A percentile compares a stretch with the other conserved stretches of the same genome.
phyloP scores from a whole-genome alignment of 2,888 invertebrate genomes.

The Lasioglossum calceatum region DNA sequence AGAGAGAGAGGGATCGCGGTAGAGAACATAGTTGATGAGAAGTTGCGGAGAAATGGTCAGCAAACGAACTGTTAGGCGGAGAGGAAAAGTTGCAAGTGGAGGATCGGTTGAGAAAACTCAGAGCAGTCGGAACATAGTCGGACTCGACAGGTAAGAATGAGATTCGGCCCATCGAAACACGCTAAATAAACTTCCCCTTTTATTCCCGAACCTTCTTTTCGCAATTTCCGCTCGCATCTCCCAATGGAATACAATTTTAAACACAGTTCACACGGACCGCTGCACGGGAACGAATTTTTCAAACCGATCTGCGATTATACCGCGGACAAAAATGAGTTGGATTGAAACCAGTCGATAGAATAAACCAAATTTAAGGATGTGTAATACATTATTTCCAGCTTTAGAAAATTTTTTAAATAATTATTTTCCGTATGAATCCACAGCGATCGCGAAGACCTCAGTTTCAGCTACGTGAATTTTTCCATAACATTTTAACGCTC shows the following conservation, averaged over 20 bases:
- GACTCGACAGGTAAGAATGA: constrained; percentile 24
- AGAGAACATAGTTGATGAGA: constrained; percentile 31
- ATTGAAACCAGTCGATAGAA: not conserved
- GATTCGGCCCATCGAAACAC: constrained; percentile 10
- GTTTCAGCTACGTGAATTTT: not conserved
- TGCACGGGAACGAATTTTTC: not conserved
- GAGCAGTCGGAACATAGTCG: constrained; percentile 13
- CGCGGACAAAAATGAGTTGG: not conserved
- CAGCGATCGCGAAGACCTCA: not conserved
- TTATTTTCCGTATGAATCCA: not conserved
- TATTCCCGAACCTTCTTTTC: not conserved
- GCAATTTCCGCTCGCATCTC: not conserved
- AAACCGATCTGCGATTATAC: not conserved
- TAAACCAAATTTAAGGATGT: not conserved
- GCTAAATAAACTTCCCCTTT: not conserved
- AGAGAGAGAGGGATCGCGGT: constrained; percentile 7
- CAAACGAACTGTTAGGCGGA: constrained; percentile 54
- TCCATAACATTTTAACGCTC: too few species aligned
- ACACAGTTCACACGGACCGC: not conserved
- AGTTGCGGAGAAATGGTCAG: constrained; percentile 52
- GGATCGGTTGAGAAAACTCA: constrained; percentile 45
- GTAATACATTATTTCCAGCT: not conserved
- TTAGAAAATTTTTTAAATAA: not conserved
- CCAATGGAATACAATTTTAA: not conserved
- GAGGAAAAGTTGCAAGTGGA: constrained; percentile 54